These are phyloP conservation scores for Cephus nigrinus DNA, from an alignment of 2,888 invertebrate genomes.

Conservation along the genomic window DNA sequence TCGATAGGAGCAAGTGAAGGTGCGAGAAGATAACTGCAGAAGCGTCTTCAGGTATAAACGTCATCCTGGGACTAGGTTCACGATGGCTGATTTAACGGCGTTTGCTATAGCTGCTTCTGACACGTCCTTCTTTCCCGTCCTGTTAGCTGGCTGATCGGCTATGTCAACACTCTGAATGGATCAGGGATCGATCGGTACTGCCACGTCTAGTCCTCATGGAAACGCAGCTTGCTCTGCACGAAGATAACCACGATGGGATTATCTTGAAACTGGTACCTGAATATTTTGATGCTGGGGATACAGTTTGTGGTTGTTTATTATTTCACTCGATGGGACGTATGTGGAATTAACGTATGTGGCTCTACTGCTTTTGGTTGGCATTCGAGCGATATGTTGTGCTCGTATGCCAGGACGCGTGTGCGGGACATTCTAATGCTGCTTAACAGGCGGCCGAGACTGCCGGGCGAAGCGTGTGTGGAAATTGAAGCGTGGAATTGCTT, in stretches of 20 bases:
- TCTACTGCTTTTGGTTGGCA: background rate
- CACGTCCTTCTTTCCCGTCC: background rate
- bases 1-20: background rate
- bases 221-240: too few species aligned
- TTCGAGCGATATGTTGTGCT: background rate
- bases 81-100: background rate
- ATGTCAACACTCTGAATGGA: too few species aligned
- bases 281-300: background rate
- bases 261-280: background rate
- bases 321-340: background rate
- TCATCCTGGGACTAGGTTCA: background rate
- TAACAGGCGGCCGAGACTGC: background rate
- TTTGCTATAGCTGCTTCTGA: background rate
- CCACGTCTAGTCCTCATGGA: too few species aligned
- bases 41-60: background rate
- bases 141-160: background rate
- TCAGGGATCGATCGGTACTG: too few species aligned
- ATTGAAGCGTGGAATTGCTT: conserved; percentile 50
- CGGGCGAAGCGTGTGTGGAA: conserved; percentile 16
- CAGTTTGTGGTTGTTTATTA: background rate
- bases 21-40: background rate
- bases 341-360: background rate
- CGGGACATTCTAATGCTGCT: background rate
- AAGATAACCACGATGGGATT: background rate
- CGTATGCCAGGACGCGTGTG: background rate